Evolutionary conservation across 2,888 invertebrate species (phyloP), one percentile per base, ranked within the genome.

Genomic region (Meteorus colon): DNA sequence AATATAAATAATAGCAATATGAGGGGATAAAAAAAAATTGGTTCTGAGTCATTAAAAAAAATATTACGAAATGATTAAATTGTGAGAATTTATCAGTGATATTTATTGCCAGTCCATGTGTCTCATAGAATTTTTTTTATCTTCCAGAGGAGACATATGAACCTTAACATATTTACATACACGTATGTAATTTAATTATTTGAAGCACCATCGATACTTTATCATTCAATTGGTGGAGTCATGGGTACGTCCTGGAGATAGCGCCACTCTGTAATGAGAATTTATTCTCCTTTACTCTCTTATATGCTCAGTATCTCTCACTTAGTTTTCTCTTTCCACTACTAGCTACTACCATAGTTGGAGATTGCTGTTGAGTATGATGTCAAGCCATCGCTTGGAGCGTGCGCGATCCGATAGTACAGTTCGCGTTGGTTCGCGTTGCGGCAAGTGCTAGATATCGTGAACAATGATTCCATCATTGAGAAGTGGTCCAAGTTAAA

Each of bases 341-440:
- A 77, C 72, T 74, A 75, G 63, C 66, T 62, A 76, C 76, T 77
- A 71, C 79, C 77, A 74, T 79, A 79, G 69, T 79, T 79, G 79
- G 79, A 74, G 76, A 77, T 79, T 27, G 34, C 65, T 70, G 63
- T 63, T 60, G 69, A 66, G 78, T 77, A 78, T 78, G 79, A 82
- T 82, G 81, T 74, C 77, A 34, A 72, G 45, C 41, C 37, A 66
- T 68, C 59, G 76, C 80, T 77, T 77, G 77, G 84, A 83, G 83
- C 81, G 83, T 85, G 84, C 84, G 84, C 82, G 81, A 76, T 77
- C 75, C 81, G 77, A 80, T 79, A 78, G 78, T 70, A 74, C 71
- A 70, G 73, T 76, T 70, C 75, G 66, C 74, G 75, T 63, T 75
- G 79, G 73, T 76, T 70, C 77, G 69, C 76, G 75, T 63, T 75